Evolutionary conservation across 2,113 vertebrate species (phyloP).

Genomic region (Nycticorax nycticorax): DNA sequence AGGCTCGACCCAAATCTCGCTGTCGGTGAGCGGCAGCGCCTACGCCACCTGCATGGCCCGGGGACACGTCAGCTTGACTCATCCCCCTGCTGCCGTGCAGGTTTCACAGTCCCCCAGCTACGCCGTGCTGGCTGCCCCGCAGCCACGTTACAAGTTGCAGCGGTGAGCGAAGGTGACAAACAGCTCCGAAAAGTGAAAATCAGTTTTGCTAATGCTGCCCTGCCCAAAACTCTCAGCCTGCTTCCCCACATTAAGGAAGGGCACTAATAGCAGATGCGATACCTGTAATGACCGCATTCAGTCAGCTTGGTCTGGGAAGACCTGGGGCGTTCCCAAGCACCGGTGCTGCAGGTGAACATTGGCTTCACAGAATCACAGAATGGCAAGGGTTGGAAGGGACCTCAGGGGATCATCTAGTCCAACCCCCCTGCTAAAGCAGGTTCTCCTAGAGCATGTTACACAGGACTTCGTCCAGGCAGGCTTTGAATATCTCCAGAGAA

Average conservation of each 20-base stretch:
- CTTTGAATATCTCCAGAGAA: too few species aligned
- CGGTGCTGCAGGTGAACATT: background rate
- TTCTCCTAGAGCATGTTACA: too few species aligned
- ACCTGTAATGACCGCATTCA: background rate
- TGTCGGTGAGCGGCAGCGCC: background rate
- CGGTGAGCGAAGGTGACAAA: background rate
- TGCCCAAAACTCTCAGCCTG: background rate
- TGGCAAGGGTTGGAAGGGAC: too few species aligned
- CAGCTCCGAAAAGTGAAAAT: background rate
- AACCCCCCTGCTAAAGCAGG: too few species aligned
- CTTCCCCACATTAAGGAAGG: background rate
- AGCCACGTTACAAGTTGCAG: background rate
- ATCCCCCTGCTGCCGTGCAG: rapidly evolving
- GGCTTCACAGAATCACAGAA: background rate
- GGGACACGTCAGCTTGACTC: background rate
- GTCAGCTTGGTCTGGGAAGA: rapidly evolving
- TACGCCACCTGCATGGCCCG: background rate
- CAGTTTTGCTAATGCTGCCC: background rate
- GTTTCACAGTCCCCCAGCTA: background rate
- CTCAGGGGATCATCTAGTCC: too few species aligned
- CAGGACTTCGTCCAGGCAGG: too few species aligned
- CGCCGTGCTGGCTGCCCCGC: background rate
- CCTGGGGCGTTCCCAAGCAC: background rate
- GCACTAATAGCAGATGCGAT: background rate
- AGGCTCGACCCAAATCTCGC: background rate